Base-by-base conservation (phyloP, 2,888 invertebrate genomes). In the Tachina fera region DNA sequence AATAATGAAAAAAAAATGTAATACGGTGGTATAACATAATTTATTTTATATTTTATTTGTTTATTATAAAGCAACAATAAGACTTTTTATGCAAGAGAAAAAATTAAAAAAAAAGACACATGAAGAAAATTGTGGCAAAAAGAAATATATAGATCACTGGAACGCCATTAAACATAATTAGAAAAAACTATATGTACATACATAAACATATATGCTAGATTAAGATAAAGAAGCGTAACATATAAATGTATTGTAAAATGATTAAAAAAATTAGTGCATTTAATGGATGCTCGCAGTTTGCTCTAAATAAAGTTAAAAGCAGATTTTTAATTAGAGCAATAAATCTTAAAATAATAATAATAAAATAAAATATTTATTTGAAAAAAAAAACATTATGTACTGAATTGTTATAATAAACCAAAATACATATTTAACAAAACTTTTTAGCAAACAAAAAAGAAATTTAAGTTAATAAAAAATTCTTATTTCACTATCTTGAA, bases 91-190 rank as follows among this genome's bases (percentile, higher is more conserved):
- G 14, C 49, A 67, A 63, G 53, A 14, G n/a, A 58, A 58, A 22
- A 22, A 31, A 31, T 31, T 31, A 31, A 31, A 31, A 31, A 31
- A 0, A 31, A 5, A 31, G 6, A 31, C 6, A 31, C 6, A 31
- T 6, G 6, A 31, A 43, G 19, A 14, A 49, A 61, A 9, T 58
- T 51, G 39, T 53, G 22, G 0, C 22, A 39, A 39, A n/a, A 71
- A 56, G 61, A 67, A 41, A 41, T 53, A 83, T 58, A 16, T 82
- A 16, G 83, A 83, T 67, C 71, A 72, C 83, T 77, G 60, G 83
- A 58, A 72, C 83, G 67, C 61, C 14, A 75, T 82, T 67, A 60
- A 49, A 45, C 49, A 60, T 43, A 51, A 74, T 31, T 22, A 56
- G 11, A n/a, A 70, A 45, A n/a, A 9, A 19, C 41, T 49, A 22